A percentile compares a stretch with the other conserved stretches of the same genome.
These are phyloP conservation scores for Spilosoma lubricipeda DNA, from an alignment of 2,888 invertebrate species.

Conservation along the genomic window DNA sequence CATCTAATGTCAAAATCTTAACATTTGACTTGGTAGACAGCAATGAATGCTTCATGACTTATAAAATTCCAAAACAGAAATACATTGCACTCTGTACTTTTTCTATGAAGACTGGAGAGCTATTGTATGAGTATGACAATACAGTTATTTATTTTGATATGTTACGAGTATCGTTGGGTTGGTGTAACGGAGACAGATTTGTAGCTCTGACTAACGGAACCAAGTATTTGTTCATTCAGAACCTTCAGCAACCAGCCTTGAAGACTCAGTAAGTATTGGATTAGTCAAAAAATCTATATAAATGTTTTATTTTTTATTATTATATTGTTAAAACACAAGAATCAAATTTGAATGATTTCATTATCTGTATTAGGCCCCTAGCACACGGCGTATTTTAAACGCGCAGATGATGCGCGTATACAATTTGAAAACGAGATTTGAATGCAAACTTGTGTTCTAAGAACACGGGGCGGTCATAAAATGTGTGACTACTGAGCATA, in stretches of 20 bases:
- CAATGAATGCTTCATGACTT: constrained; percentile 73
- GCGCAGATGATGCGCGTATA: too few relatives aligned
- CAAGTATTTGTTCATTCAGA: constrained; percentile 70
- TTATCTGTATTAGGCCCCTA: background rate
- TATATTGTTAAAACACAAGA: background rate
- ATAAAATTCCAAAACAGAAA: constrained; percentile 34
- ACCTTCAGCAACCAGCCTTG: constrained; percentile 68
- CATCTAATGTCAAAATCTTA: constrained; percentile 58
- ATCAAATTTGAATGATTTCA: background rate
- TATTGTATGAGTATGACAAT: constrained; percentile 59
- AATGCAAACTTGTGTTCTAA: too few relatives aligned
- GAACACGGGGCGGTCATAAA: too few relatives aligned
- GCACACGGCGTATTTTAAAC: too few relatives aligned
- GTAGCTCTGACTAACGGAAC: constrained; percentile 78
- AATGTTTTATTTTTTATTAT: background rate
- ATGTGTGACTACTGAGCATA: too few relatives aligned
- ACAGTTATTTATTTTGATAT: constrained; percentile 42
- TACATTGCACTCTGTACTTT: constrained; percentile 60
- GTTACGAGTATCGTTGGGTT: constrained; percentile 73
- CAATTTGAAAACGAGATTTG: too few relatives aligned
- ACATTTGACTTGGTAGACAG: constrained; percentile 75
- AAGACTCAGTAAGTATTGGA: constrained; percentile 61
- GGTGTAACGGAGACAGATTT: constrained; percentile 72
- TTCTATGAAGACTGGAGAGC: constrained; percentile 67
- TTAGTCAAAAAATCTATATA: background rate